Percentiles rank a stretch among this genome's conserved stretches.
phyloP scores from a whole-genome alignment of 2,113 vertebrate genomes.

The Istiophorus platypterus region DNA sequence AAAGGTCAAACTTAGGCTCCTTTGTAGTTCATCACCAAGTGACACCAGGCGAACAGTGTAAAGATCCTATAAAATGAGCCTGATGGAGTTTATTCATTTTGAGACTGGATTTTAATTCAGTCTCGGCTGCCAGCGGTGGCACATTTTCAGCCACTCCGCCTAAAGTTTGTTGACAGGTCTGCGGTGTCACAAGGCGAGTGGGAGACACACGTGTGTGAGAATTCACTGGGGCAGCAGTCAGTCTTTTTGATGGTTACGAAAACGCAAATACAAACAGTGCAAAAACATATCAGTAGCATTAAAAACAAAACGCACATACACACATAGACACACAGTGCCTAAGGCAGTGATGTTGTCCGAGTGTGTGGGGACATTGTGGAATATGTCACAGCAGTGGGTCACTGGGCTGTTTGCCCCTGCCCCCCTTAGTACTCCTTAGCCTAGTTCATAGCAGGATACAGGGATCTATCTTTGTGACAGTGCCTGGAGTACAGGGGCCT shows the following conservation, averaged over 20 bases:
- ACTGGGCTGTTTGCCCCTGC: conserved; percentile 36
- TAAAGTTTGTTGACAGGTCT: neutral
- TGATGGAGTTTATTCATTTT: too few species aligned
- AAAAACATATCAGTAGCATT: neutral
- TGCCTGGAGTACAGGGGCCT: neutral
- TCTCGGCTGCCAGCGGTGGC: neutral
- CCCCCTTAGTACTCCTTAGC: conserved; percentile 31
- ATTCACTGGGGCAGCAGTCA: neutral
- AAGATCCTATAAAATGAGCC: neutral
- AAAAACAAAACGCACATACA: neutral
- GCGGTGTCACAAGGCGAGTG: neutral
- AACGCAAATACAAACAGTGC: neutral
- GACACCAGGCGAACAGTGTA: neutral
- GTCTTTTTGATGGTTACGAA: neutral
- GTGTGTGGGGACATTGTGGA: neutral
- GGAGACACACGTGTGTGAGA: neutral
- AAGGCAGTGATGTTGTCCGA: neutral
- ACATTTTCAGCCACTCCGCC: neutral
- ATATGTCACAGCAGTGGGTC: conserved; percentile 1
- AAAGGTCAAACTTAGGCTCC: neutral
- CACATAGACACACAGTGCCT: too few species aligned
- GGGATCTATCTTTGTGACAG: conserved; percentile 15
- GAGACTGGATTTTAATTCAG: neutral
- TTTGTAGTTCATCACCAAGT: neutral
- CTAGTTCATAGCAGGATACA: conserved; percentile 13